A percentile compares a stretch with the other conserved stretches of the same genome.
phyloP scores from a whole-genome alignment of 2,113 vertebrate genomes.

The Bufo gargarizans region DNA sequence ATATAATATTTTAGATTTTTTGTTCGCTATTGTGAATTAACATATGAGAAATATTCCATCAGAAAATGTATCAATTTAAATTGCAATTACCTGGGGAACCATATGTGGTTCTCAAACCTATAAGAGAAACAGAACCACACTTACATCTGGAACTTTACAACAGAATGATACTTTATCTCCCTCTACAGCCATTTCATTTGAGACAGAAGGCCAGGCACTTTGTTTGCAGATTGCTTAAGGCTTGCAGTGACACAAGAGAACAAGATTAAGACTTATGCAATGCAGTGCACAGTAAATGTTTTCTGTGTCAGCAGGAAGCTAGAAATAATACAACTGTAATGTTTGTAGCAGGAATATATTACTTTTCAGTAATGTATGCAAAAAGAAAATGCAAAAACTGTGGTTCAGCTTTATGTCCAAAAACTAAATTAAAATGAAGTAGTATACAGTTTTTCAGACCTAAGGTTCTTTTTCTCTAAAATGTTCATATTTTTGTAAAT shows the following conservation, averaged over 20 bases:
- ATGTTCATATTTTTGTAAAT: no score
- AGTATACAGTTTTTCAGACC: neutral
- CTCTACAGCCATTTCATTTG: neutral
- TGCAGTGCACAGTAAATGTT: constrained; percentile 1
- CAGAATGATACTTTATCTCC: neutral
- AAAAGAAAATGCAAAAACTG: neutral
- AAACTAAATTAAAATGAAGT: neutral
- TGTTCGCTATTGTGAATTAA: no score
- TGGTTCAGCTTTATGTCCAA: neutral
- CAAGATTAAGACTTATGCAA: neutral
- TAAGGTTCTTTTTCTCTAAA: neutral
- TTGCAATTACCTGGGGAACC: no score
- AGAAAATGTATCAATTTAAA: no score
- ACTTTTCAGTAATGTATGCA: neutral
- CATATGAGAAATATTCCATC: no score
- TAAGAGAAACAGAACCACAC: neutral
- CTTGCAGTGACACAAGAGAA: neutral
- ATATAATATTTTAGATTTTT: no score
- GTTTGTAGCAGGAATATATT: neutral
- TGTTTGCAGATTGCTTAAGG: neutral
- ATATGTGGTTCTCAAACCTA: neutral
- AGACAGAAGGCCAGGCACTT: neutral
- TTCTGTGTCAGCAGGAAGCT: neutral
- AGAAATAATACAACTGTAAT: neutral
- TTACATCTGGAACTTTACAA: neutral